These are phyloP conservation scores for Temnothorax rugatulus DNA, from an alignment of 2,888 invertebrate species.

Conservation along the genomic window DNA sequence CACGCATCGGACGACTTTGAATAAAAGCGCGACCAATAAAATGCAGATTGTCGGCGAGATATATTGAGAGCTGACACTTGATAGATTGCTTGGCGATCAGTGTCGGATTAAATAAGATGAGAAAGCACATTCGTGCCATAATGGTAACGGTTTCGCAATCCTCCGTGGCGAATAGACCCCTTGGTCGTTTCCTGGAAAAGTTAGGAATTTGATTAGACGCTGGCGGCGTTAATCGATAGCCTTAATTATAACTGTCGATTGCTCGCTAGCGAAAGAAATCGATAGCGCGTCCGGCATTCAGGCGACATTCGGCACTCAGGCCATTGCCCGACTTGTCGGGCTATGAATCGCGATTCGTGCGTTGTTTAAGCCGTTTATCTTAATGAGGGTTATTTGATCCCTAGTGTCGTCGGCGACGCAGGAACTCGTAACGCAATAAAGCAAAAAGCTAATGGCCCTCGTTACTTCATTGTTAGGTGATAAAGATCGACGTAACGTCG, in stretches of 20 bases:
- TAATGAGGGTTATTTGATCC: constrained; percentile 78
- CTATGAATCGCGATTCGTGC: constrained; percentile 59
- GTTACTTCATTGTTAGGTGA: constrained; percentile 76
- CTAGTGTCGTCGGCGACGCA: constrained; percentile 73
- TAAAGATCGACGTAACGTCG: constrained; percentile 73
- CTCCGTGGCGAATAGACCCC: constrained; percentile 18
- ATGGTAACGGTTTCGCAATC: constrained; percentile 53
- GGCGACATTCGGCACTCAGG: not conserved
- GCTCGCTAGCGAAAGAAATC: constrained; percentile 44
- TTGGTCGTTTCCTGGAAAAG: constrained; percentile 57
- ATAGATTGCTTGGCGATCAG: constrained; percentile 56
- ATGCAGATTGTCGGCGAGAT: constrained; percentile 51
- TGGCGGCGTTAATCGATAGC: constrained; percentile 40
- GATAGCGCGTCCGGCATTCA: constrained; percentile 26
- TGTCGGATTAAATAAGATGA: constrained; percentile 57
- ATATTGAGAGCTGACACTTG: constrained; percentile 54
- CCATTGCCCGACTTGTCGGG: constrained; percentile 30
- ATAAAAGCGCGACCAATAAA: constrained; percentile 52
- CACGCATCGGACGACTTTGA: constrained; percentile 19
- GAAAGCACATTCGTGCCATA: constrained; percentile 45
- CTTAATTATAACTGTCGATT: constrained; percentile 48
- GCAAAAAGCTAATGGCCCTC: constrained; percentile 77
- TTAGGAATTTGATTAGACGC: constrained; percentile 43
- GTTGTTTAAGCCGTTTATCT: constrained; percentile 75
- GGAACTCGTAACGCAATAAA: constrained; percentile 75